Percentiles rank a stretch among this genome's conserved stretches.
Conservation (phyloP, 2,888 invertebrate genomes). For the Ormyrus thymus region DNA sequence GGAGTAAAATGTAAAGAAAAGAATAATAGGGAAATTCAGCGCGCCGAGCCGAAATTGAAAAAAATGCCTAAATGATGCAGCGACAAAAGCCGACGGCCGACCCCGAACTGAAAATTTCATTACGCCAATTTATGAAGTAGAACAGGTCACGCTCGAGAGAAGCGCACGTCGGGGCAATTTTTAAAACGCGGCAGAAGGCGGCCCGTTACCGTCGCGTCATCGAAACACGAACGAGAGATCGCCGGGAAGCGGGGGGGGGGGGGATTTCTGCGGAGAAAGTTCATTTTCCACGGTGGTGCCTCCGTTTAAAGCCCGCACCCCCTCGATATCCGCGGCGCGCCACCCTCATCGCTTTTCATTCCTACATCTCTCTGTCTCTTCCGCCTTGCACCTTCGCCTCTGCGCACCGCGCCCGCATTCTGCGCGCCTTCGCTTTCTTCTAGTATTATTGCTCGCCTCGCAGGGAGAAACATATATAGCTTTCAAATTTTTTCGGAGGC, state of each 20-base stretch:
- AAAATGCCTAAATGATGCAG: too few species aligned
- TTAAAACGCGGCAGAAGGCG: background rate
- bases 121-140: slow-evolving; percentile 34
- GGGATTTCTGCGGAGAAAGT: slow-evolving; percentile 58
- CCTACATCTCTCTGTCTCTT: slow-evolving; percentile 3
- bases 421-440: background rate
- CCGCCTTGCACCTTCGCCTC: background rate
- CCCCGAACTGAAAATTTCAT: slow-evolving; percentile 5
- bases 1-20: too few species aligned
- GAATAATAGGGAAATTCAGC: too few species aligned
- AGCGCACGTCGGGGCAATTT: slow-evolving; percentile 19
- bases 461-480: too few species aligned
- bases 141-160: background rate
- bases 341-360: slow-evolving; percentile 38
- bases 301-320: slow-evolving; percentile 65
- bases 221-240: slow-evolving; percentile 20
- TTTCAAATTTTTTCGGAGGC: too few species aligned
- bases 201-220: slow-evolving; percentile 27
- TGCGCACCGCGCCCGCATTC: background rate
- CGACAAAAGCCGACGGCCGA: too few species aligned
- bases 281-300: slow-evolving; percentile 69
- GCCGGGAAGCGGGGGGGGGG: slow-evolving; percentile 53
- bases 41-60: too few species aligned
- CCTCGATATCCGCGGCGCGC: slow-evolving; percentile 12
- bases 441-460: background rate